Conservation (phyloP, 2,888 invertebrate genomes). For the Diploptera punctata region DNA sequence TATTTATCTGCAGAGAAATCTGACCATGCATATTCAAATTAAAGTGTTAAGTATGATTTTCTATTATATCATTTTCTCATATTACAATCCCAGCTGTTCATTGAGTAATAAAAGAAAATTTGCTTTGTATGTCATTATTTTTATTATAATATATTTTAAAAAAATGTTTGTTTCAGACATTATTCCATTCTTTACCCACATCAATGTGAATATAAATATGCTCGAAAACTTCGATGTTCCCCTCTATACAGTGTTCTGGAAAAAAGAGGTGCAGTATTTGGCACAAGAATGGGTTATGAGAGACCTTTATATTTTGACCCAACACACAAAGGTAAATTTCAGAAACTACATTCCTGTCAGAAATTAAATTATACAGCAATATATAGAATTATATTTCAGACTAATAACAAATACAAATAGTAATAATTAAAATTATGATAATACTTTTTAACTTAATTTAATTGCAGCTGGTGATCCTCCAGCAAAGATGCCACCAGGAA, state of each 20-base stretch:
- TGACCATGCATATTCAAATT: too few relatives aligned
- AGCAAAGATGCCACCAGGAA: slow-evolving; percentile 64
- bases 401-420: too few relatives aligned
- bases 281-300: slow-evolving; percentile 75
- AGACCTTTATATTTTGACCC: slow-evolving; percentile 72
- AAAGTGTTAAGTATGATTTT: too few relatives aligned
- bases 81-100: too few relatives aligned
- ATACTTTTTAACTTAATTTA: slow-evolving; percentile 39
- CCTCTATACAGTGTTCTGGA: slow-evolving; percentile 71
- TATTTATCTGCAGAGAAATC: too few relatives aligned
- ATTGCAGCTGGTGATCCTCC: slow-evolving; percentile 57
- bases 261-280: slow-evolving; percentile 69
- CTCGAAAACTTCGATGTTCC: slow-evolving; percentile 68
- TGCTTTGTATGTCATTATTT: too few relatives aligned
- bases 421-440: too few relatives aligned
- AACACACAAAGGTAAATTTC: slow-evolving; percentile 58
- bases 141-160: background rate
- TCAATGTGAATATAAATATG: slow-evolving; percentile 67
- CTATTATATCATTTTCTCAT: too few relatives aligned
- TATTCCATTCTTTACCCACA: slow-evolving; percentile 64
- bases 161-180: slow-evolving; percentile 53
- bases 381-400: too few relatives aligned
- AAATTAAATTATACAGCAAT: too few relatives aligned
- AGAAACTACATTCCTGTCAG: too few relatives aligned
- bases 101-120: too few relatives aligned